Evolutionary conservation across 2,888 invertebrate genomes (phyloP), one percentile per base, ranked within the genome.

Genomic region (Phlogophora meticulosa): DNA sequence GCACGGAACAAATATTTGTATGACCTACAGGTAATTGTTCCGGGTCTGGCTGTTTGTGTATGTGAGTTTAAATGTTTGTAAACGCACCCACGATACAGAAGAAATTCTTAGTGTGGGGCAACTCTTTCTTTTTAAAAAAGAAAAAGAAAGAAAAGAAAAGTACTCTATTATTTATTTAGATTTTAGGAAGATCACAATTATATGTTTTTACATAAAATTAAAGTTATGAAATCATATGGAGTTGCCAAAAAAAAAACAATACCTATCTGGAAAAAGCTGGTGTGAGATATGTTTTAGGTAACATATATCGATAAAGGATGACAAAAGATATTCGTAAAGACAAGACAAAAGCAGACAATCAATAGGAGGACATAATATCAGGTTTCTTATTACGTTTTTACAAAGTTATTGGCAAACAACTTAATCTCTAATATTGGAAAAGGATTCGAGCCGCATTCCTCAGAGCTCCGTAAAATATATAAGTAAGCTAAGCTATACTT

Each of bases 361-460:
- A 36, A 49, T 43, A 46, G 20, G 13, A 38, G 17, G 28, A 69
- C 51, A 59, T 51, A 38, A 42, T 69, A 51, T 69, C 22, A 32
- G 36, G 38, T 49, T n/a, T 68, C 17, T 28, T 28, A 32, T 36
- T 28, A 36, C 20, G 24, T 48, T 56, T 42, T 34, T 34, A 40
- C 24, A 20, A 48, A 34, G 45, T 38, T 65, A 48, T 66, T 58
- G 34, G 46, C 40, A 48, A 40, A 24, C n/a, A 36, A 58, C 45
- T 63, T 36, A 24, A 63, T 55, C 36, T 61, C 28, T 49, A 40
- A 32, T 56, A 52, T 57, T 61, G 59, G 55, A 40, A 53, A 53
- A 36, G 46, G 43, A 57, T 75, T 68, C 15, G 38, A 43, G 17
- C 45, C 2, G 24, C 46, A 43, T 48, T 43, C 9, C 13, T 66